Evolutionary conservation across 1,140 invertebrate species (phyloP).

Genomic region (Ditylenchus dipsaci): DNA sequence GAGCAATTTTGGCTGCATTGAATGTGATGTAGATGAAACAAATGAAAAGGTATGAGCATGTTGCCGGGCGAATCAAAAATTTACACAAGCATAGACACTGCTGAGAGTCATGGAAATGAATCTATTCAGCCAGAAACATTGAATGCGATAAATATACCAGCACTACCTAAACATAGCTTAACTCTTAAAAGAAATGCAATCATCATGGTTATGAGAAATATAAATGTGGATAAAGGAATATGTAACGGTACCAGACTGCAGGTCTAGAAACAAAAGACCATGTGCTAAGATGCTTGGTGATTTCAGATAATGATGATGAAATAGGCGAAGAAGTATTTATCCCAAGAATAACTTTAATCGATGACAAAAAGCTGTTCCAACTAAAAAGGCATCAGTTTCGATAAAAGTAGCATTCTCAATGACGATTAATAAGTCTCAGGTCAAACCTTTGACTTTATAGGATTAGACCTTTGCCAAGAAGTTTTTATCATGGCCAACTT

Average conservation of each 20-base stretch:
- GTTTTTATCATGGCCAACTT: constrained; percentile 61
- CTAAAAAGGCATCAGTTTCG: no score
- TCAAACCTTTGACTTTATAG: constrained; percentile 59
- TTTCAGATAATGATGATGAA: constrained; percentile 14
- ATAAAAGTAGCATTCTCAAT: constrained; percentile 62
- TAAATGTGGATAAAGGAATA: constrained; percentile 25
- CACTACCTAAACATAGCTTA: constrained; percentile 16
- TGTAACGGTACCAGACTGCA: constrained; percentile 35
- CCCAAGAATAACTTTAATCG: constrained; percentile 31
- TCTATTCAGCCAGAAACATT: constrained; percentile 39
- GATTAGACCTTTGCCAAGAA: no score
- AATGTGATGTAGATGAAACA: constrained; percentile 22
- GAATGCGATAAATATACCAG: constrained; percentile 16
- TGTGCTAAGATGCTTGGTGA: constrained; percentile 29
- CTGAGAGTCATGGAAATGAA: neutral
- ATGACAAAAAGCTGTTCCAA: constrained; percentile 60
- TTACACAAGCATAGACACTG: constrained; percentile 21
- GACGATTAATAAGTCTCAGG: constrained; percentile 66
- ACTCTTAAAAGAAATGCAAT: constrained; percentile 21
- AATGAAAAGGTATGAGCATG: constrained; percentile 29
- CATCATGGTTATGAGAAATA: constrained; percentile 36
- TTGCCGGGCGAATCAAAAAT: constrained; percentile 28
- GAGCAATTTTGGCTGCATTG: constrained; percentile 30
- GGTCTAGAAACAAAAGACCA: constrained; percentile 18
- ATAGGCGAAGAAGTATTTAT: constrained; percentile 13